Base-by-base conservation (phyloP, 2,797 vertebrate species). In the Sebastes steindachneri region DNA sequence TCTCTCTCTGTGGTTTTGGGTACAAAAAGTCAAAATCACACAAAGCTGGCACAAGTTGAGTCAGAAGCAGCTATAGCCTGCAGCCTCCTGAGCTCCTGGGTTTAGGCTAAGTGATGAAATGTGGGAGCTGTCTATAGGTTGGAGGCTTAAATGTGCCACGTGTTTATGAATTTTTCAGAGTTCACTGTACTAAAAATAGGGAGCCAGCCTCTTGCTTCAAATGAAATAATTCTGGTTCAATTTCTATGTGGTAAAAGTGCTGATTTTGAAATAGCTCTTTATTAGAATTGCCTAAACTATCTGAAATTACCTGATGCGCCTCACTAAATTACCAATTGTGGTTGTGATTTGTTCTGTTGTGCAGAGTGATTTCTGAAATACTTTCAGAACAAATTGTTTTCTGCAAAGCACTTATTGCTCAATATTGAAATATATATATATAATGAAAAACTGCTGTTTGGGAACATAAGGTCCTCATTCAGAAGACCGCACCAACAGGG, bases 81-180 rank as follows among this genome's bases (percentile, higher is more conserved):
- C 75, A 85, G 83, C 62, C 68, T 73, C 73, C 70, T 83, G 81
- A 83, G 70, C 83, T 82, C 64, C 31, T 71, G 80, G 86, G 64
- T 72, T 90, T 78, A 80, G 54, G 73, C 63, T 79, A 51, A 71
- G 54, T 80, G 67, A 85, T 88, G 74, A 90, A 84, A 87, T 58
- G 86, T 63, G 65, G 59, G 29, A 77, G 59, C 85, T 57, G 58
- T 77, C 85, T 68, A 28, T 79, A 68, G 79, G 62, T 77, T 51
- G 67, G 55, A 55, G 72, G 37, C 19, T 73, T 33, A 73, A 76
- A 75, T 86, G 58, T 75, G 63, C 51, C 78, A 68, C n/a, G 26
- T 68, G n/a, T 74, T 80, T 72, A 79, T 86, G 60, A 74, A 79
- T 84, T 31, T 72, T 70, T 58, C 19, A 62, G 21, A 37, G 9